phyloP scores from a whole-genome alignment of 2,797 vertebrate genomes.

The Kryptopterus vitreolus region DNA sequence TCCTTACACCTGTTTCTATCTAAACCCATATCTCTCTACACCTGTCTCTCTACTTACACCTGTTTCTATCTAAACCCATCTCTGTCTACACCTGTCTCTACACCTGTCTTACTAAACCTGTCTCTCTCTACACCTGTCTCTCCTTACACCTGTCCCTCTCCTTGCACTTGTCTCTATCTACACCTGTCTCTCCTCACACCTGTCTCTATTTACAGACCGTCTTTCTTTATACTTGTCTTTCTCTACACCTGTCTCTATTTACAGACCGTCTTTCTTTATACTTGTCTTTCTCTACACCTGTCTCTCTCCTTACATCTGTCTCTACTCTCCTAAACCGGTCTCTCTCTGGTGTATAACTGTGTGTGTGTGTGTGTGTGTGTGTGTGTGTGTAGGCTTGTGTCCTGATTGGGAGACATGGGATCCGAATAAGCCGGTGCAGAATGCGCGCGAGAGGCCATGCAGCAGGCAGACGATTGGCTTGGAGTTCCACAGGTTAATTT shows the following conservation, averaged over 20 bases:
- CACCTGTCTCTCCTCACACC: too few relatives aligned
- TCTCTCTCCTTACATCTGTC: too few relatives aligned
- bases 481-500: constrained; percentile 86
- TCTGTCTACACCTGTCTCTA: neutral
- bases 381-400: constrained; percentile 77
- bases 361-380: constrained; percentile 19
- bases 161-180: too few relatives aligned
- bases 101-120: neutral
- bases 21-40: neutral
- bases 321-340: neutral
- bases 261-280: too few relatives aligned
- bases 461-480: constrained; percentile 92
- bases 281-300: too few relatives aligned
- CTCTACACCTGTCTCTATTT: too few relatives aligned
- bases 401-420: constrained; percentile 95
- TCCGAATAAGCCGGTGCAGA: constrained; percentile 88
- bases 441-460: constrained; percentile 92
- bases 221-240: too few relatives aligned
- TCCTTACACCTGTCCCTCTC: too few relatives aligned
- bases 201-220: too few relatives aligned
- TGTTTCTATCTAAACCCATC: neutral
- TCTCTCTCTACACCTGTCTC: too few relatives aligned
- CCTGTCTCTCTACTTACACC: neutral
- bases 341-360: neutral
- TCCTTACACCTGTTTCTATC: neutral